Evolutionary conservation across 92 coral and sea anemone genomes (phyloP), one percentile per base, ranked within the genome.

Genomic region (Epizoanthus ramosus): DNA sequence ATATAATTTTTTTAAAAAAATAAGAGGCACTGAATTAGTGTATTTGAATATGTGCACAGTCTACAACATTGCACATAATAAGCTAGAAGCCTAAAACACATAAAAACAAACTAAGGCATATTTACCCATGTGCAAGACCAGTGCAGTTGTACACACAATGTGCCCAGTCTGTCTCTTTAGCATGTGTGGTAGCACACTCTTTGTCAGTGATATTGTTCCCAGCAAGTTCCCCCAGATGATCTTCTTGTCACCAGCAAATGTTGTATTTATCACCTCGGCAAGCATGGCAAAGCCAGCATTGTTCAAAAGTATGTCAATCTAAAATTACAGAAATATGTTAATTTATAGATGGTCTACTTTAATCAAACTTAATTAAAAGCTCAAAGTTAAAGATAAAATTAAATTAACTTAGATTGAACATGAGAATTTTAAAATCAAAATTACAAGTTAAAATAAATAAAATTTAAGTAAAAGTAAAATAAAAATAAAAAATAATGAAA

Each of bases 231-330:
- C 73, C 63, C 56, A 75, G 47, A 87, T 81, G 41, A 87, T 73
- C 47, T 82, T 76, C 75, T 83, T 80, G 57, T 87, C 90, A 17
- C 84, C 90, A 59, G 84, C 74, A 39, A 87, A 81, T 15, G 84
- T 74, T 57, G 90, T 87, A 23, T 87, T 74, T 2, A 60, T 59
- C 41, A 68, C 90, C 33, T 81, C 75, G 4, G 81, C 79, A n/a
- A 85, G 90, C 81, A 74, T 80, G 52, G 83, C 73, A 41, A 85
- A 65, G 31, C 90, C 87, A 19, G 86, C 85, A 75, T 87, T 87
- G 77, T 87, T 87, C 39, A 87, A 79, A 25, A 87, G 64, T 81
- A 87, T 87, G 66, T 87, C 90, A 18, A 87, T 60, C 90, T 87
- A 39, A 69, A 28, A 31, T 22, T 8, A 5, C 4, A 54, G 15